Base-by-base conservation (phyloP, 2,888 invertebrate species). In the Dryomyza anilis region DNA sequence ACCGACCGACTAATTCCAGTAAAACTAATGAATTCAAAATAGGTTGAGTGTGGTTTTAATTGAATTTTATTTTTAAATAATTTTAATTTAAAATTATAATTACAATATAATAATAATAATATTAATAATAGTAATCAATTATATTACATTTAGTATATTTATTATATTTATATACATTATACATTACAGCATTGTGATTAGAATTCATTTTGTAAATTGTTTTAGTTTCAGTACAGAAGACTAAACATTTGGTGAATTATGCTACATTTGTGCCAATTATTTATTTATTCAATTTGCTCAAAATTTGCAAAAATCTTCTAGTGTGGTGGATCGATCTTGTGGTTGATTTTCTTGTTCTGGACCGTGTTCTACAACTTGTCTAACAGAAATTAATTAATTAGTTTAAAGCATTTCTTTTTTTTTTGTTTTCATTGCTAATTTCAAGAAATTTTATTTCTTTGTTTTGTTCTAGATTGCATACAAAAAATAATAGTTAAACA, bases 171-270 rank as follows among this genome's bases (percentile, higher is more conserved):
- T 63, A 63, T 57, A 57, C 30, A 59, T 57, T 57, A 6, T 57
- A 56, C 56, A 63, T 63, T 43, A 61, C 63, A 63, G 46, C 52
- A 53, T 25, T 50, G 56, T 50, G 50, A 53, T 45, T 45, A 43
- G 45, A 48, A 48, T 23, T 27, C 23, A 43, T 21, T 45, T 60
- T 61, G 46, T 30, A 25, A 19, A n/a, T 39, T 25, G 3, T 25
- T 50, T 33, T 16, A 19, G 21, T 19, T n/a, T n/a, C n/a, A n/a
- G n/a, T n/a, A n/a, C n/a, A n/a, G n/a, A n/a, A n/a, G n/a, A n/a
- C n/a, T n/a, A n/a, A n/a, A n/a, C n/a, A n/a, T n/a, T n/a, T n/a
- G n/a, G n/a, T n/a, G n/a, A n/a, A n/a, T n/a, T n/a, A n/a, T n/a
- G n/a, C n/a, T n/a, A n/a, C n/a, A n/a, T 8, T 25, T 27, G 6